Evolutionary conservation across 2,888 invertebrate genomes (phyloP).

Genomic region (Torymus tubicola): DNA sequence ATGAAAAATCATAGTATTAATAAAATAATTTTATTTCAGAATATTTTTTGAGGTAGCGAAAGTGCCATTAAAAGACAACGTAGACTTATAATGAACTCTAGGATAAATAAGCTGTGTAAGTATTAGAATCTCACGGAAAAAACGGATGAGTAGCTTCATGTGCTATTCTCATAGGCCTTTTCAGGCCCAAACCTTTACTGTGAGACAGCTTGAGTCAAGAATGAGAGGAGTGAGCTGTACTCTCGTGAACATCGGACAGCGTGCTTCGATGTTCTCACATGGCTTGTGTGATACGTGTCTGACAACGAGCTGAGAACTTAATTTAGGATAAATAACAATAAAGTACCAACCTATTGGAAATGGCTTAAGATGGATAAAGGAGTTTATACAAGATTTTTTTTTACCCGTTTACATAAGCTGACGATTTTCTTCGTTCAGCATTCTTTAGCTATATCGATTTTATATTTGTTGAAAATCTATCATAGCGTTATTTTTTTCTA

Average conservation of each 20-base stretch:
- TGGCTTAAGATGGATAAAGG: conserved; percentile 46
- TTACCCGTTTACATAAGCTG: conserved; percentile 43
- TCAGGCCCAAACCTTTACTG: conserved; percentile 46
- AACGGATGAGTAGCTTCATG: conserved; percentile 60
- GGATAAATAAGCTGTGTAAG: conserved; percentile 32
- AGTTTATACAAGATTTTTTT: conserved; percentile 56
- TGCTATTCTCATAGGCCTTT: conserved; percentile 34
- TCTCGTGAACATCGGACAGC: conserved; percentile 40
- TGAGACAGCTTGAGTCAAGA: conserved; percentile 38
- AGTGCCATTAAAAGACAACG: conserved; percentile 80
- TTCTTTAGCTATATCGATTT: conserved; percentile 67
- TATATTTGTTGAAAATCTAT: conserved; percentile 67
- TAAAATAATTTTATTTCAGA: conserved; percentile 73
- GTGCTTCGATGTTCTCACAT: conserved; percentile 49
- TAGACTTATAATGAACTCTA: conserved; percentile 66
- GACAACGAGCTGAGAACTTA: conserved; percentile 46
- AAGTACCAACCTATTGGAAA: conserved; percentile 31
- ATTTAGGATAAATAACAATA: conserved; percentile 42
- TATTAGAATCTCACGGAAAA: conserved; percentile 57
- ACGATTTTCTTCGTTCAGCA: conserved; percentile 60
- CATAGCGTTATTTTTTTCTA: conserved; percentile 68
- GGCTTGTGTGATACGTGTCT: conserved; percentile 58
- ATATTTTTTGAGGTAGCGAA: conserved; percentile 96
- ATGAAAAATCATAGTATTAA: too few species aligned
- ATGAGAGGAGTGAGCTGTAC: conserved; percentile 19